phyloP scores from a whole-genome alignment of 2,797 vertebrate species.

The Gadopsis marmoratus region DNA sequence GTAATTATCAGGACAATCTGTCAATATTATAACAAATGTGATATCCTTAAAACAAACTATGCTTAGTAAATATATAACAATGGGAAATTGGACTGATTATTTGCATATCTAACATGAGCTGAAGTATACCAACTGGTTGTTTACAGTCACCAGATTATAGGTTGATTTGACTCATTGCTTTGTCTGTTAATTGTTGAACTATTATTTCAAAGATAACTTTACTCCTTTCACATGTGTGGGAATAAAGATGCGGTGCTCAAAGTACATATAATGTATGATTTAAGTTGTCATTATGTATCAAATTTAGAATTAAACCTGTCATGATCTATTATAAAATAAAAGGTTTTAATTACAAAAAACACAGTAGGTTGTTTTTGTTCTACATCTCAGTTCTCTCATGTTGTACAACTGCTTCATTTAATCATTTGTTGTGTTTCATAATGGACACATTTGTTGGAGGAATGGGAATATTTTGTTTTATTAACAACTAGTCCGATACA shows the following conservation, averaged over 20 bases:
- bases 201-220: neutral
- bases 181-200: neutral
- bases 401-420: neutral
- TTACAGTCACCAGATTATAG: neutral
- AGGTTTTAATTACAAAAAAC: neutral
- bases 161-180: neutral
- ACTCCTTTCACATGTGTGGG: neutral
- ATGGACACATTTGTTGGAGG: conserved; percentile 26
- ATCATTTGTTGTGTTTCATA: conserved; percentile 25
- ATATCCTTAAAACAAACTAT: neutral
- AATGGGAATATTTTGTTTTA: conserved; percentile 42
- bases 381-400: neutral
- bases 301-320: neutral
- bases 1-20: neutral
- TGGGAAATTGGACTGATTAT: neutral
- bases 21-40: neutral
- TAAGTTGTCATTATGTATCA: neutral
- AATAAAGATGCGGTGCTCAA: neutral
- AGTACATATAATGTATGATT: neutral
- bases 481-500: conserved; percentile 60
- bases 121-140: neutral
- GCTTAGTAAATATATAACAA: neutral
- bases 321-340: neutral
- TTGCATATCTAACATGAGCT: neutral
- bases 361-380: neutral